These are phyloP conservation scores for Sebastes itinus DNA, from an alignment of 2,797 vertebrate species.

Conservation along the genomic window DNA sequence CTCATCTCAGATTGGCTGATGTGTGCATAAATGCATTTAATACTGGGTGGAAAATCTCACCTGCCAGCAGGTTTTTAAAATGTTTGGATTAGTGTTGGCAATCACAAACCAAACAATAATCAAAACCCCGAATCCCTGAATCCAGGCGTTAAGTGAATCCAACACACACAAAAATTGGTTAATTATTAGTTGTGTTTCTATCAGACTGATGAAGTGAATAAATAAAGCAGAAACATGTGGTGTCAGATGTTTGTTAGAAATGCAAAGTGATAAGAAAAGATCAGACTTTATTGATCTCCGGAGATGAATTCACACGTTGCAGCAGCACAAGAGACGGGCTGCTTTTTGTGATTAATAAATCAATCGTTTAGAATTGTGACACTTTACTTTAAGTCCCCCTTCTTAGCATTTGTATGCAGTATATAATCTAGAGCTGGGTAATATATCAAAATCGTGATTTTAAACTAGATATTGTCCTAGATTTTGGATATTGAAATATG, in stretches of 20 bases:
- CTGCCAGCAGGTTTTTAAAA: neutral
- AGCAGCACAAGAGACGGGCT: neutral
- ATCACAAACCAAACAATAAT: neutral
- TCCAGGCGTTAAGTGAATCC: neutral
- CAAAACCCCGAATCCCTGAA: neutral
- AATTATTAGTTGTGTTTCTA: neutral
- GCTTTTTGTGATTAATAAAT: neutral
- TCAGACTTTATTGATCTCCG: neutral
- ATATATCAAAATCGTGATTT: too few species aligned
- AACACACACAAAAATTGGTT: neutral
- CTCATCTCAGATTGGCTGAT: conserved; percentile 26
- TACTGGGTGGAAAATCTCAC: neutral
- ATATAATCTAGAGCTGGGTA: too few species aligned
- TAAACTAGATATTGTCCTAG: too few species aligned
- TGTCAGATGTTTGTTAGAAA: neutral
- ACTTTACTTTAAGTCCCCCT: too few species aligned
- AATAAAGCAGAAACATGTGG: neutral
- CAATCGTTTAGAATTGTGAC: neutral
- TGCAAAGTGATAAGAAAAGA: neutral
- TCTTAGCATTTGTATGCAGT: neutral
- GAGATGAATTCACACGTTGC: neutral
- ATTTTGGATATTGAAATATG: too few species aligned
- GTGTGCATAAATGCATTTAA: conserved; percentile 34
- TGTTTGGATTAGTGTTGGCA: neutral
- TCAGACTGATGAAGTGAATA: neutral